A percentile compares a stretch with the other conserved stretches of the same genome.
phyloP scores from a whole-genome alignment of 2,113 vertebrate genomes.

The Redunca redunca region DNA sequence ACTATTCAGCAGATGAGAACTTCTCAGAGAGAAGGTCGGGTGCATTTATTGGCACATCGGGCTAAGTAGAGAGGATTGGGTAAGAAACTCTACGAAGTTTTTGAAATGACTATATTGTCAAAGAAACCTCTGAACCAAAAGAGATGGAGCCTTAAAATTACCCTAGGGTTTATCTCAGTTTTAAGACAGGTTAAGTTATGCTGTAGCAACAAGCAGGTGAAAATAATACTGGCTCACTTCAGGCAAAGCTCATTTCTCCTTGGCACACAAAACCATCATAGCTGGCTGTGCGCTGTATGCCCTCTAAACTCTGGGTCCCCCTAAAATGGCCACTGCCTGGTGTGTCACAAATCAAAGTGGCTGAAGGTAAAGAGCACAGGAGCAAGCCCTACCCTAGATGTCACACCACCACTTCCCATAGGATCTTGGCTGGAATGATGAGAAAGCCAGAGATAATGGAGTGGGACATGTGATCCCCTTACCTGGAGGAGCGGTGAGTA shows the following conservation, averaged over 20 bases:
- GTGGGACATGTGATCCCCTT: background rate
- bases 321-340: background rate
- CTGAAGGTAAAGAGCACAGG: background rate
- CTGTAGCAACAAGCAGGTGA: background rate
- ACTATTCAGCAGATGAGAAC: background rate
- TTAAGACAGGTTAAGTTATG: background rate
- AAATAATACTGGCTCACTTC: background rate
- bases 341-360: background rate
- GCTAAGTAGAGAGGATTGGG: background rate
- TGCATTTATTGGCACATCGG: background rate
- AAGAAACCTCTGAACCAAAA: background rate
- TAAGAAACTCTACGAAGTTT: background rate
- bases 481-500: background rate
- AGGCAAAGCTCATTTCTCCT: background rate
- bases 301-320: background rate
- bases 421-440: background rate
- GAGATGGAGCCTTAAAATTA: background rate
- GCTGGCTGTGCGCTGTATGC: background rate
- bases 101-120: background rate
- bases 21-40: background rate
- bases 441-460: background rate
- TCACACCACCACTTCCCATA: background rate
- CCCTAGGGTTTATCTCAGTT: background rate
- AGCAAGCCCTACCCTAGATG: no score
- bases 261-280: background rate